Evolutionary conservation across 2,888 invertebrate genomes (phyloP).

Genomic region (Sipha maydis): DNA sequence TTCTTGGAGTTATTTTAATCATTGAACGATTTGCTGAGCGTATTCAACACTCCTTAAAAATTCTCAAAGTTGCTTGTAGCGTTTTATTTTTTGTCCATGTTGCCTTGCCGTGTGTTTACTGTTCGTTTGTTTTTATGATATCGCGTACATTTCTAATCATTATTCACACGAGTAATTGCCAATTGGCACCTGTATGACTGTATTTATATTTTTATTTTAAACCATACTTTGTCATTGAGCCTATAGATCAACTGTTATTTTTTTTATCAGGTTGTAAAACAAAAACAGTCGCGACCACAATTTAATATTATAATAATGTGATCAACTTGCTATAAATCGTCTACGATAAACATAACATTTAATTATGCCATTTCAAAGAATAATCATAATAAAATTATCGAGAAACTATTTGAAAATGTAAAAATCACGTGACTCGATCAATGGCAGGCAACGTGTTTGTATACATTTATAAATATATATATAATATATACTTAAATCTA

Average conservation of each 20-base stretch:
- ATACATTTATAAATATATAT: background rate
- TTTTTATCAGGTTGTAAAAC: background rate
- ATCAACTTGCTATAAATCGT: background rate
- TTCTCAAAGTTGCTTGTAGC: too few species aligned
- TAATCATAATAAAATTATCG: conserved; percentile 4
- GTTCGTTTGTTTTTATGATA: background rate
- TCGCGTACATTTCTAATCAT: background rate
- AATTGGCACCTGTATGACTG: background rate
- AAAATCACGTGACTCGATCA: background rate
- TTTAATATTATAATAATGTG: background rate
- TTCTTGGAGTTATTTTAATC: too few species aligned
- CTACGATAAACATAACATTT: background rate
- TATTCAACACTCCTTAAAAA: background rate
- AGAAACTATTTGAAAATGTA: background rate
- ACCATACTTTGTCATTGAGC: background rate
- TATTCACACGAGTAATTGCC: background rate
- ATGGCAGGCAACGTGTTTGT: background rate
- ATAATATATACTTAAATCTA: background rate
- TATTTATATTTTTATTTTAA: background rate
- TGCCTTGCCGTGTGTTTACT: background rate
- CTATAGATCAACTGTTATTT: background rate
- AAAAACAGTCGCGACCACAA: background rate
- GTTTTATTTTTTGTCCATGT: too few species aligned
- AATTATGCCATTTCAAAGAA: background rate
- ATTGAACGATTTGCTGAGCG: too few species aligned